These are phyloP conservation scores for Egretta garzetta DNA, from an alignment of 2,113 vertebrate genomes.

Conservation along the genomic window DNA sequence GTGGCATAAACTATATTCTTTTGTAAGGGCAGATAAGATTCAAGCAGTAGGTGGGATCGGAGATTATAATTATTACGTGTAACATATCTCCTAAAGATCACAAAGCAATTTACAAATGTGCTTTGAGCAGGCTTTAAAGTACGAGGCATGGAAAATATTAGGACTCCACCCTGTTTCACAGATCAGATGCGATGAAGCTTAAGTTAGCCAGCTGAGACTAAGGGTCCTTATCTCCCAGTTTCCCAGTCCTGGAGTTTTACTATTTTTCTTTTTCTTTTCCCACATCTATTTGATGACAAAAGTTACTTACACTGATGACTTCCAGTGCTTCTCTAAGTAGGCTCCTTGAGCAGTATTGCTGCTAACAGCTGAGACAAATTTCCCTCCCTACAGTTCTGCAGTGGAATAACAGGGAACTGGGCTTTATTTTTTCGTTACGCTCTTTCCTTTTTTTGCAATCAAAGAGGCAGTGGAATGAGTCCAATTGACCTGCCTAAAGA, in stretches of 20 bases:
- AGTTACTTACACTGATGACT: background rate
- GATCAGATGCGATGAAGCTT: background rate
- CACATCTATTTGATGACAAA: background rate
- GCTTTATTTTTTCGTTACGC: background rate
- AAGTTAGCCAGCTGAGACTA: background rate
- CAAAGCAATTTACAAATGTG: background rate
- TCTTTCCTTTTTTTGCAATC: background rate
- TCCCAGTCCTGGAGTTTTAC: background rate
- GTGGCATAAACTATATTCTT: background rate
- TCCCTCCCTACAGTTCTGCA: background rate
- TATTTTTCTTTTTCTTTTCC: background rate
- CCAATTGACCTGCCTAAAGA: background rate
- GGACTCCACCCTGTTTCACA: background rate
- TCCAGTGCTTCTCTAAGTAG: background rate
- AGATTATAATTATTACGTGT: background rate
- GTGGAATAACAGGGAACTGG: background rate
- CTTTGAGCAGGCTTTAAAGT: background rate
- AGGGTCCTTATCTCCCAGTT: conserved; percentile 8
- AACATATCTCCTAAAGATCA: conserved; percentile 8
- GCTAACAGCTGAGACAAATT: background rate
- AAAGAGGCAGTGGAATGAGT: background rate
- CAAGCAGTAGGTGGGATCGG: conserved; percentile 2
- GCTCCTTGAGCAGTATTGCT: background rate
- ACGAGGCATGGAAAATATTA: background rate
- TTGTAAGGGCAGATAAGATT: background rate